Evolutionary conservation across 2,797 vertebrate species (phyloP), one percentile per base, ranked within the genome.

Genomic region (Phylloscopus collybita): DNA sequence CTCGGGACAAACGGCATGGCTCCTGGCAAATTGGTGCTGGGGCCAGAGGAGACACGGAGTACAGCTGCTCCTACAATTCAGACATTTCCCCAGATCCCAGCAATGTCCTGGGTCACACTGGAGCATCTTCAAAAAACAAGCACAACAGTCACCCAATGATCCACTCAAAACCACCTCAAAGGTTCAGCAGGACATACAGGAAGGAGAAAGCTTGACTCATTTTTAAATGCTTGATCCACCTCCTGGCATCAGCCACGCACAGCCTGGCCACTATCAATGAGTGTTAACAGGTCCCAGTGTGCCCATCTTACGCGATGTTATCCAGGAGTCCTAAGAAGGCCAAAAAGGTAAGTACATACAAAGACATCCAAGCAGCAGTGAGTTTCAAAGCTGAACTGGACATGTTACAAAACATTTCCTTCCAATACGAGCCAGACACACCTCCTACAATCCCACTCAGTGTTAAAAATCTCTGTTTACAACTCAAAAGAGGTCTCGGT

Each of bases 1-100:
- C 1, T 0, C 1, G 5, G 27, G 54, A 84, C 5, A 27, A 73
- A 40, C 1, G 0, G n/a, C 25, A 17, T 1, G 27, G 32, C 38
- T 60, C 22, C 65, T n/a, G 25, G 65, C 13, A 72, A 42, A 32
- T 2, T 56, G 64, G 22, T 75, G 56, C 49, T 21, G 86, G 49
- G 62, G 34, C 7, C 50, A 23, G 20, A 88, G 9, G 5, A 13
- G 21, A 76, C 34, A 64, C 54, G n/a, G 53, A 23, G 23, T 30
- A 25, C 32, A 44, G 62, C 26, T 16, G 57, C 26, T 34, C 17
- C 34, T 2, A 5, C 17, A 8, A 18, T 30, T 30, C 14, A 75
- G 19, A 34, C 3, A 30, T 19, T 16, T 80, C 26, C 32, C 16
- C 34, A 44, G 25, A 67, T 25, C 25, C 57, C 75, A 45, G 53